Percentiles rank a stretch among this genome's conserved stretches.
These are phyloP conservation scores for Raja brachyura DNA, from an alignment of 2,113 vertebrate genomes.

Conservation along the genomic window DNA sequence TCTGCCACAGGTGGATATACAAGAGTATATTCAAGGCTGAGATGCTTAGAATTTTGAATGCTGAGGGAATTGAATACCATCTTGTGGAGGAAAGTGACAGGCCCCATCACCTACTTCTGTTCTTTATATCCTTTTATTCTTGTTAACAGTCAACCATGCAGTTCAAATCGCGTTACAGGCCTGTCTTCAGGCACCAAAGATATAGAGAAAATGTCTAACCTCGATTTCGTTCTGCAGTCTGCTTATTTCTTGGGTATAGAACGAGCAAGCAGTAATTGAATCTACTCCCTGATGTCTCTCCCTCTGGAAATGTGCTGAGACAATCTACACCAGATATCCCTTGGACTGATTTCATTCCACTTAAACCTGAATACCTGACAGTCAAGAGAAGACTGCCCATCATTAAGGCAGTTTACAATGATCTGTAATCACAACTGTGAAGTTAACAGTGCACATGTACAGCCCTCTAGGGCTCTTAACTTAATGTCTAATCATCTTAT, in stretches of 20 bases:
- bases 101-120: too few species aligned
- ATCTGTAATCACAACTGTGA: not conserved
- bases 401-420: not conserved
- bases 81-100: too few species aligned
- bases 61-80: too few species aligned
- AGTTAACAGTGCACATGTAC: not conserved
- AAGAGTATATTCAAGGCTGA: too few species aligned
- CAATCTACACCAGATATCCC: not conserved
- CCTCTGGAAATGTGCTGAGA: not conserved
- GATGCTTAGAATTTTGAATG: too few species aligned
- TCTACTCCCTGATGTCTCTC: not conserved
- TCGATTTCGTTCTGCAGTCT: not conserved
- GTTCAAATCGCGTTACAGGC: not conserved
- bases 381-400: not conserved
- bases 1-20: too few species aligned
- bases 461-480: not conserved
- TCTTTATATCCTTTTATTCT: too few species aligned
- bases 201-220: not conserved
- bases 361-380: not conserved
- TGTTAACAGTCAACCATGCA: not conserved
- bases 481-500: not conserved
- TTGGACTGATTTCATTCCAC: not conserved
- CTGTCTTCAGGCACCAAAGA: not conserved
- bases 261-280: not conserved
- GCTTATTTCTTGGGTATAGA: not conserved